Evolutionary conservation across 1,140 invertebrate species (phyloP).

Genomic region (Chlorops oryzae): DNA sequence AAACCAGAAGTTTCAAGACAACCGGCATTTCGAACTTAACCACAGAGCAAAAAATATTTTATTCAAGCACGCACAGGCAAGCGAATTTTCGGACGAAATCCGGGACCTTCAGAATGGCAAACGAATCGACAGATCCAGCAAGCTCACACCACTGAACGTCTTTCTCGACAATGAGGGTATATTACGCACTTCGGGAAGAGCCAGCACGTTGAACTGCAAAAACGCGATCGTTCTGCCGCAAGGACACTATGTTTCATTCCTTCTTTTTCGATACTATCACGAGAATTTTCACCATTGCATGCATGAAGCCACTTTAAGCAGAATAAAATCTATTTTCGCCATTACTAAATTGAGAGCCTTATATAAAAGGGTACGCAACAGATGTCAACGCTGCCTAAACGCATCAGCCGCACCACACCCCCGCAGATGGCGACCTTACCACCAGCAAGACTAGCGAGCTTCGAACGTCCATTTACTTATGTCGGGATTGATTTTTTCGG

Average conservation of each 20-base stretch:
- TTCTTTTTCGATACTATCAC: not conserved
- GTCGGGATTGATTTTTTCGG: no score
- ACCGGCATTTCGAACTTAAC: no score
- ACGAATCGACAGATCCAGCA: not conserved
- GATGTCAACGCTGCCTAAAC: no score
- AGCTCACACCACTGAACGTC: not conserved
- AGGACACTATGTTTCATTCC: not conserved
- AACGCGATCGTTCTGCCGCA: conserved; percentile 3
- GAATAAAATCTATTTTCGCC: no score
- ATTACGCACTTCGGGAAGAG: not conserved
- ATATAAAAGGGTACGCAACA: no score
- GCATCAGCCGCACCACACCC: no score
- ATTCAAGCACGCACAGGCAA: not conserved
- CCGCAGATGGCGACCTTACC: no score
- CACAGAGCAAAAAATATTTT: not conserved
- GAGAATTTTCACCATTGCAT: conserved; percentile 4
- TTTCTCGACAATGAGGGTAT: not conserved
- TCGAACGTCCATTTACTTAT: no score
- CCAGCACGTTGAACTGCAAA: not conserved
- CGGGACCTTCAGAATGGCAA: not conserved
- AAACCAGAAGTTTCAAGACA: not conserved
- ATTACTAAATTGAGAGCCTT: no score
- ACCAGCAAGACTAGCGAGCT: no score
- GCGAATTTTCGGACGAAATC: not conserved
- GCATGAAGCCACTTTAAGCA: not conserved